phyloP scores from a whole-genome alignment of 2,797 vertebrate species.

The Phrynocephalus vlangalii region DNA sequence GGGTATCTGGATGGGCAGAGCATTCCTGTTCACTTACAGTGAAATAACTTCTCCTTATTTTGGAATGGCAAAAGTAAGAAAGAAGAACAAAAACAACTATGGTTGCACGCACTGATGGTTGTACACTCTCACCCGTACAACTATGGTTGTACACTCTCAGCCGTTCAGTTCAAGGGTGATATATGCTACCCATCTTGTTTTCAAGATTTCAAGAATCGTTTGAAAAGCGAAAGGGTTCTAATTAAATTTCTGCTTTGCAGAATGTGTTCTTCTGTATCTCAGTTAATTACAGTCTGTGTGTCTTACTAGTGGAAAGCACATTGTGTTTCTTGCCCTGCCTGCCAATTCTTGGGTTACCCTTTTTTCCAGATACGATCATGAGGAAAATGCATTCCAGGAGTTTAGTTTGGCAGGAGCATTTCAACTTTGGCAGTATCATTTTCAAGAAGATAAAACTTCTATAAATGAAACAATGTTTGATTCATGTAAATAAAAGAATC shows the following conservation, averaged over 20 bases:
- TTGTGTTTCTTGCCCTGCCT: constrained; percentile 8
- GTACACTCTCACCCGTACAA: no score
- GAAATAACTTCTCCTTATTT: background rate
- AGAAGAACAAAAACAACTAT: background rate
- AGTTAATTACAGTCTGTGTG: background rate
- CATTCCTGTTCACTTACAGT: background rate
- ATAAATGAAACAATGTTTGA: constrained; percentile 23
- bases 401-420: constrained; percentile 23
- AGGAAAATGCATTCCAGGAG: constrained; percentile 27
- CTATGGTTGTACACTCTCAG: background rate
- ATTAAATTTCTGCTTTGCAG: background rate
- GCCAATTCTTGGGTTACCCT: constrained; percentile 21
- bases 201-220: background rate
- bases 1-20: background rate
- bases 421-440: background rate
- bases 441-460: constrained; percentile 12
- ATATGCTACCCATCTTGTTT: background rate
- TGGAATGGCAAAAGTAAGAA: background rate
- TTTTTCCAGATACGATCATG: constrained; percentile 14
- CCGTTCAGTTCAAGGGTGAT: background rate
- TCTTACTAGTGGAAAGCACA: background rate
- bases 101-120: background rate
- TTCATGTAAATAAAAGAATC: constrained; percentile 20
- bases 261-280: background rate
- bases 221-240: background rate